Evolutionary conservation across 1,140 invertebrate genomes (phyloP), one percentile per base, ranked within the genome.

Genomic region (Microplitis mediator): DNA sequence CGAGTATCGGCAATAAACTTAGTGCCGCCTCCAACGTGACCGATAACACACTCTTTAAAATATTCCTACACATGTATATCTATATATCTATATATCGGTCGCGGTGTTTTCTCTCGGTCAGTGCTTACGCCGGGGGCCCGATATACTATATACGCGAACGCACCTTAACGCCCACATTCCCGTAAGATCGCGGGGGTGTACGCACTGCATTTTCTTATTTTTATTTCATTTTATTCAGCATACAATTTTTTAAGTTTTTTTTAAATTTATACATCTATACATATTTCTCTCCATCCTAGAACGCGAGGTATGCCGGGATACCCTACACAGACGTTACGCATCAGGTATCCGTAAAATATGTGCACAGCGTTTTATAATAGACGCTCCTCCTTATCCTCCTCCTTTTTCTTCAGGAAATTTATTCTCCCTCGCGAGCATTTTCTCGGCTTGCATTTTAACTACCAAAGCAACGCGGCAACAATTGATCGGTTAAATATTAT

Each of bases 161-260:
- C 77, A 79, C 76, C 77, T 81, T 80, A 75, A 81, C 81, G 81
- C 81, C 81, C 76, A 82, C 81, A 77, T 74, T 71, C 64, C 65
- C 74, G 73, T 56, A 72, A 51, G 50, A 65, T 14, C 63, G 63
- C 63, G 63, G 39, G 63, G 63, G 63, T 50, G 63, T 65, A 36
- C 63, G 39, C 39, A 65, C 16, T 45, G 63, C 56, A 58, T 58
- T 58, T 65, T 32, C 3, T n/a, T 32, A 36, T 65, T 64, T 64
- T 50, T n/a, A 4, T 50, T 64, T 64, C 45, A 16, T 64, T 64
- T 50, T 23, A 64, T 64, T 31, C 31, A 36, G 6, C 39, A 45
- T 45, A 0, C 8, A 4, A 16, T 51, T 66, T 66, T 66, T 66
- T 13, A 52, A 6, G 4, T 61, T 6, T 1, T 34, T 23, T 32